Conservation (phyloP, 2,797 vertebrate species). For the Muscicapa striata region DNA sequence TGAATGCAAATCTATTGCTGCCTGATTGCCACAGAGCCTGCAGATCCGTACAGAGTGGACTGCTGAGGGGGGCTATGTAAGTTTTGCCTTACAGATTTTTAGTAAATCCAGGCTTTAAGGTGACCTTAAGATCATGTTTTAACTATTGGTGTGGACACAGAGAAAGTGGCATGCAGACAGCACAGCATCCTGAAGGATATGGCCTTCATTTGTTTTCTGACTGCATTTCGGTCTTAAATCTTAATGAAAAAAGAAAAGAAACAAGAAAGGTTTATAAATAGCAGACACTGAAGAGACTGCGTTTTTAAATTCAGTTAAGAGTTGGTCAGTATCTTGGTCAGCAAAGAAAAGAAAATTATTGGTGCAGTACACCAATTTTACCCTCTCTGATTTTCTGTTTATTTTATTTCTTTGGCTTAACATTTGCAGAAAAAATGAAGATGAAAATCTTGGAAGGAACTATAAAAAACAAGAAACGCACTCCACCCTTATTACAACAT, state of each 20-base stretch:
- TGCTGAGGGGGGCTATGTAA: background rate
- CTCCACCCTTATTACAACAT: constrained; percentile 70
- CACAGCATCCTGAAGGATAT: background rate
- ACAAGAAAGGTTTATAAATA: background rate
- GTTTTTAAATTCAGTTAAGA: background rate
- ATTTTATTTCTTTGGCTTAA: constrained; percentile 66
- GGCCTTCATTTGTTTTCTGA: background rate
- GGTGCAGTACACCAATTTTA: constrained; percentile 26
- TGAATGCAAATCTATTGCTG: background rate
- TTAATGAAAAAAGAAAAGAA: background rate
- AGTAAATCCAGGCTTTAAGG: background rate
- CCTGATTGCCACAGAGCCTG: background rate
- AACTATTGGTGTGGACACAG: background rate
- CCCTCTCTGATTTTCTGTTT: constrained; percentile 54
- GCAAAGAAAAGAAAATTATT: constrained; percentile 5
- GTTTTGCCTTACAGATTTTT: background rate
- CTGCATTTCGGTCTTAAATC: background rate
- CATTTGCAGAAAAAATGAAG: constrained; percentile 64
- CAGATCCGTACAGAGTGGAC: background rate
- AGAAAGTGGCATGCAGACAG: background rate
- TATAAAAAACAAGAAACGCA: constrained; percentile 60
- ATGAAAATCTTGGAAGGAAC: constrained; percentile 67
- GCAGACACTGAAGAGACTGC: background rate
- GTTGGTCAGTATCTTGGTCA: background rate
- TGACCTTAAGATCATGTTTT: background rate